Evolutionary conservation across 2,797 vertebrate species (phyloP), one percentile per base, ranked within the genome.

Genomic region (Psittacula derbiana): DNA sequence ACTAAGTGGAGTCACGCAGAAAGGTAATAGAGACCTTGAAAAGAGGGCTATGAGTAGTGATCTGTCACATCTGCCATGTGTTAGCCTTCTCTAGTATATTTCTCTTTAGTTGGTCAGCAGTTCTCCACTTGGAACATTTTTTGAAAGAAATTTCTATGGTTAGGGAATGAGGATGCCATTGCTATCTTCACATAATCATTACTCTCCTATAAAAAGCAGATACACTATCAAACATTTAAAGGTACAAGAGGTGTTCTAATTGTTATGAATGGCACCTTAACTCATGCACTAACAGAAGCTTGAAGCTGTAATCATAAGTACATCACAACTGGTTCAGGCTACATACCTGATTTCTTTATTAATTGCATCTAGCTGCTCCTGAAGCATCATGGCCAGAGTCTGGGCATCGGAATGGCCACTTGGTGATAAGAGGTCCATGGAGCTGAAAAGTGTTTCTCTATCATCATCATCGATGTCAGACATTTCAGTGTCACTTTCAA

Each of bases 351-450:
- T 99, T 98, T 99, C 99, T 97, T 99, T 99, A 98, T 99, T 99
- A 97, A 99, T 99, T 44, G 99, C 99, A 96, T 99, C 99, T 78
- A 99, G 96, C 95, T 99, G 99, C 93, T 99, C 99, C 95, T 99
- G 99, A 96, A 99, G 98, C 99, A 99, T 99, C 99, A 99, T 99
- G 91, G 99, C 99, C 91, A 99, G 97, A 4, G 99, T 99, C 93
- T 99, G 99, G 40, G 99, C 99, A 72, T 99, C 99, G 0, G 99
- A 99, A 98, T 99, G 99, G 38, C 99, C 99, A 4, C 99, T 97
- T 60, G 99, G 99, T 30, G 99, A 99, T 46, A 99, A 98, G 90
- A 99, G 98, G 96, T 99, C 99, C 99, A 99, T 99, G 69, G 99
- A 99, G 96, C 99, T 99, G 96, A 99, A 99, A 94, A 99, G 93